Evolutionary conservation across 2,888 invertebrate species (phyloP).

Genomic region (Cetonia aurata): DNA sequence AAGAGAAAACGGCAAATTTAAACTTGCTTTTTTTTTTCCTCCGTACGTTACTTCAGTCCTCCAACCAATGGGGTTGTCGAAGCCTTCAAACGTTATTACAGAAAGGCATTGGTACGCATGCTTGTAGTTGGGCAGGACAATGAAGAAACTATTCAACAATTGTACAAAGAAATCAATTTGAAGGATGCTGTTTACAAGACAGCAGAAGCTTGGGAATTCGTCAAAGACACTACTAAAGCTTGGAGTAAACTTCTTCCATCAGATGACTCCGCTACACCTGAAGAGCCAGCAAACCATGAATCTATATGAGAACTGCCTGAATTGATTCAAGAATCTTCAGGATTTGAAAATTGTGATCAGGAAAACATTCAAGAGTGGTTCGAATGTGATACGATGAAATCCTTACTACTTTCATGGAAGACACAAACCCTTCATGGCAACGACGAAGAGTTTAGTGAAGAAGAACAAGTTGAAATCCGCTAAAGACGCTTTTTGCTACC

Average conservation of each 20-base stretch:
- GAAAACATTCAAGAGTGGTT: too few relatives aligned
- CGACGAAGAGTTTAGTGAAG: too few relatives aligned
- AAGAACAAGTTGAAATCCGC: too few relatives aligned
- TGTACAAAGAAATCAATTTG: neutral
- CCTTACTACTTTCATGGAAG: too few relatives aligned
- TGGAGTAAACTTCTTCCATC: neutral
- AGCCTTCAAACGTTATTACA: constrained; percentile 5
- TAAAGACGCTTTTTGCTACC: too few relatives aligned
- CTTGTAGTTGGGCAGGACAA: neutral
- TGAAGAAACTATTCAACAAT: too few relatives aligned
- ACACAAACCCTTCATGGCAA: too few relatives aligned
- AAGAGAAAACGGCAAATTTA: neutral
- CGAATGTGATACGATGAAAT: too few relatives aligned
- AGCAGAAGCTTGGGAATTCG: neutral
- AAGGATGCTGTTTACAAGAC: constrained; percentile 9
- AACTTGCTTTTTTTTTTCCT: neutral
- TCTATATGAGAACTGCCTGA: too few relatives aligned
- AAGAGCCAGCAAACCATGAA: neutral
- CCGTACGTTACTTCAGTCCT: neutral
- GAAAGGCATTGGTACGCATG: neutral
- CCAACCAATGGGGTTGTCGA: neutral
- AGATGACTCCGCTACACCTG: neutral
- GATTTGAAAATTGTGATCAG: too few relatives aligned
- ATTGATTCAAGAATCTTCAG: too few relatives aligned
- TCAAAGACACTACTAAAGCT: neutral